Percentiles rank a stretch among this genome's conserved stretches.
Evolutionary conservation across 2,888 invertebrate species (phyloP).

Genomic region (Drosophila greeni): DNA sequence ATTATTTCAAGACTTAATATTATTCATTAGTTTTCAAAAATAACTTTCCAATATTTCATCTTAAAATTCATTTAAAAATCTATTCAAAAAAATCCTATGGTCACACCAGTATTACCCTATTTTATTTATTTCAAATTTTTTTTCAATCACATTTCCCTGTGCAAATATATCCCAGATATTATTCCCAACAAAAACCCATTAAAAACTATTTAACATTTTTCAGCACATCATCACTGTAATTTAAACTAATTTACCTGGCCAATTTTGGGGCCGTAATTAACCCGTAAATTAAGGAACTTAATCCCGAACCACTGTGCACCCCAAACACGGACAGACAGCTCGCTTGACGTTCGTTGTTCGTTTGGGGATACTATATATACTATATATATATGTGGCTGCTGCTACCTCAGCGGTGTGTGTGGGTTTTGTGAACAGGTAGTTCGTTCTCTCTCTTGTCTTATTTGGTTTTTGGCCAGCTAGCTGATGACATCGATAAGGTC

Average conservation of each 20-base stretch:
- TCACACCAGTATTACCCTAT: neutral
- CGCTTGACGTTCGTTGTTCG: constrained; percentile 29
- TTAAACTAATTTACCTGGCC: constrained; percentile 20
- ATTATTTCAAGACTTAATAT: neutral
- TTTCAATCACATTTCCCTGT: neutral
- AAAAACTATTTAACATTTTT: constrained; percentile 15
- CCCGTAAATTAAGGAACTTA: constrained; percentile 17
- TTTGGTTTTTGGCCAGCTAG: constrained; percentile 58
- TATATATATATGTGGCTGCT: constrained; percentile 27
- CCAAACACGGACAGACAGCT: constrained; percentile 25
- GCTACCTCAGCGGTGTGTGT: constrained; percentile 59
- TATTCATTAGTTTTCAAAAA: neutral
- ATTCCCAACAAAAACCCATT: neutral
- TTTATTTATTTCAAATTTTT: neutral
- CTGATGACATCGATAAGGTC: constrained; percentile 58
- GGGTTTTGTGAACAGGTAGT: constrained; percentile 68
- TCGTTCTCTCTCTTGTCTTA: constrained; percentile 47
- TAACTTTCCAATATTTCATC: neutral
- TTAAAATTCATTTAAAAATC: neutral
- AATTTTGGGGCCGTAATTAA: constrained; percentile 19
- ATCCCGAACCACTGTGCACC: constrained; percentile 23
- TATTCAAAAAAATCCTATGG: accelerated
- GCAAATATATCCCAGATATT: too few relatives aligned
- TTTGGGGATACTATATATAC: constrained; percentile 18
- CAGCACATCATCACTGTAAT: constrained; percentile 12